Conservation (phyloP, 2,797 vertebrate genomes). For the Mus minutoides region DNA sequence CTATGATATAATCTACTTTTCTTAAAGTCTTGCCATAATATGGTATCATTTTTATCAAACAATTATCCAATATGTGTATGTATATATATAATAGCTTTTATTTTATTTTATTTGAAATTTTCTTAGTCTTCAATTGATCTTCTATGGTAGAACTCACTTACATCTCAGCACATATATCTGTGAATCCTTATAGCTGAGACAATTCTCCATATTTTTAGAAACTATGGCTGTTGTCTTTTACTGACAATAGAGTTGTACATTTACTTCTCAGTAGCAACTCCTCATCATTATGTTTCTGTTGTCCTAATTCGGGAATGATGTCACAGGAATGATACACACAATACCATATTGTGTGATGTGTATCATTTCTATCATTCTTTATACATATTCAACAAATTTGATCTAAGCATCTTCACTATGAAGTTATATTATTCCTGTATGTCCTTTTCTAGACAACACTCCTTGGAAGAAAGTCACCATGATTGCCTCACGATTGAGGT, state of each 20-base stretch:
- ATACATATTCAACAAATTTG: not conserved
- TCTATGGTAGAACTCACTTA: not conserved
- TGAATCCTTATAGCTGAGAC: not conserved
- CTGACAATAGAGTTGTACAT: not conserved
- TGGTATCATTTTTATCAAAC: not conserved
- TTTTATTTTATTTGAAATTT: not conserved
- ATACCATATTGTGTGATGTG: not conserved
- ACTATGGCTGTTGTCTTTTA: not conserved
- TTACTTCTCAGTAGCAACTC: not conserved
- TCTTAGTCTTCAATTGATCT: not conserved
- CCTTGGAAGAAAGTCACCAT: not conserved
- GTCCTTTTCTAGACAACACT: not conserved
- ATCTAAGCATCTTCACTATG: not conserved
- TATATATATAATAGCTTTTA: not conserved
- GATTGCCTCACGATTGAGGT: not conserved
- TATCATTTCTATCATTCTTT: not conserved
- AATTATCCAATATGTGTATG: not conserved
- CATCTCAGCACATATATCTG: not conserved
- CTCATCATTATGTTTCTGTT: not conserved
- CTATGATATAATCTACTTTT: too few species aligned
- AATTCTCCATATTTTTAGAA: not conserved
- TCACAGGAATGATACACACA: not conserved
- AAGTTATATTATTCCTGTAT: not conserved
- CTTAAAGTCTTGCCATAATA: not conserved
- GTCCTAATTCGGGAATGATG: not conserved